Evolutionary conservation across 2,888 invertebrate species (phyloP), one percentile per base, ranked within the genome.

Genomic region (Mythimna lalbum): DNA sequence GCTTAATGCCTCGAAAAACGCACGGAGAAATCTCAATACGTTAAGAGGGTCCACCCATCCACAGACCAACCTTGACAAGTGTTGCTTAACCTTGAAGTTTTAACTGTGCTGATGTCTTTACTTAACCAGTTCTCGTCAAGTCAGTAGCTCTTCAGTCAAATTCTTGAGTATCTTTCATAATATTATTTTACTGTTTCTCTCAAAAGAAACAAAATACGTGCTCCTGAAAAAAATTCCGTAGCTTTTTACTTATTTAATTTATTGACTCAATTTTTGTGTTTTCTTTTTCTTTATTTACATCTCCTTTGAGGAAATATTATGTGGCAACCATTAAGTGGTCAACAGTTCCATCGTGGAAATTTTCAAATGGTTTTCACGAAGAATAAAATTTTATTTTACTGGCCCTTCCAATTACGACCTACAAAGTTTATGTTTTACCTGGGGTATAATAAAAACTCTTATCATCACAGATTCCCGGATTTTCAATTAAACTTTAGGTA

Each of bases 401-500:
- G 82, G 86, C 85, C 78, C 71, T 86, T 86, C 84, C 89, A 89
- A 90, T 90, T 89, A 89, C 87, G 82, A 84, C 69, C 82, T 76
- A 82, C 83, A 77, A 88, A 89, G 81, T 90, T 91, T 88, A 87
- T 86, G 87, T 80, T 89, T 87, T 87, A 90, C 89, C 89, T 87
- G 86, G 87, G 82, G 89, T 87, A 86, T 89, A 89, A 90, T 90
- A 88, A 90, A 91, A 91, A 90, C 87, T 89, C 88, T 90, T 90
- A 90, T 87, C 87, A 89, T 87, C 89, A 87, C 89, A 88, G 88
- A 90, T 89, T 88, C 87, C 81, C 83, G 87, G 87, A 87, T 90
- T 91, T 91, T 90, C 91, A 90, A 90, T 91, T 90, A 91, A 91
- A 91, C 91, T 91, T 91, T 90, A 86, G 84, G 87, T 89, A 90